phyloP scores from a whole-genome alignment of 2,888 invertebrate species.

The Metopia argyrocephala region DNA sequence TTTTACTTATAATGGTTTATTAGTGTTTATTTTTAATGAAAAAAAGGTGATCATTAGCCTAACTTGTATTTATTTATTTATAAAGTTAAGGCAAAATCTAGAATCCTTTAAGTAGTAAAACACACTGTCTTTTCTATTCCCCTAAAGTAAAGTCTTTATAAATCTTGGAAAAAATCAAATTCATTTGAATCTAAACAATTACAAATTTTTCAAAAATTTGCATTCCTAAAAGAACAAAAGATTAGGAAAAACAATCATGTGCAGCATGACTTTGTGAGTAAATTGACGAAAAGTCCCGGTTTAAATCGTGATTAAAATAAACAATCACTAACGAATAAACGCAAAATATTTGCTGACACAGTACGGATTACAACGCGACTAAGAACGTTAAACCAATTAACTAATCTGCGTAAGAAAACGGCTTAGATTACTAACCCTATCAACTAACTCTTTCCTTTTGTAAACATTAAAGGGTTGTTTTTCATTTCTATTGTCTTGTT shows the following conservation, averaged over 20 bases:
- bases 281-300: conserved; percentile 72
- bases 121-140: too few relatives aligned
- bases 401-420: conserved; percentile 69
- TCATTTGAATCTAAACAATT: conserved; percentile 40
- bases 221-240: conserved; percentile 30
- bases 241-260: neutral
- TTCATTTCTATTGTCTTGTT: conserved; percentile 16
- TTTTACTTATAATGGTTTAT: too few relatives aligned
- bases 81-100: too few relatives aligned
- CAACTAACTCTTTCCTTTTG: conserved; percentile 11
- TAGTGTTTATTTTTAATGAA: too few relatives aligned
- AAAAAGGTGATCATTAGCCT: too few relatives aligned
- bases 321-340: conserved; percentile 32
- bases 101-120: too few relatives aligned
- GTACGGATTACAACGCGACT: conserved; percentile 72
- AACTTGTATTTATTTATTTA: too few relatives aligned
- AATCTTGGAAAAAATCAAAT: conserved; percentile 44
- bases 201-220: conserved; percentile 29
- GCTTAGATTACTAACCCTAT: conserved; percentile 13
- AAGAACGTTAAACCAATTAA: conserved; percentile 75
- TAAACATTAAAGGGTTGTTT: neutral
- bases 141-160: too few relatives aligned
- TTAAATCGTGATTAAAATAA: conserved; percentile 45
- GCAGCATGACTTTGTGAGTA: conserved; percentile 67
- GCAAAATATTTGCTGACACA: conserved; percentile 72